phyloP scores from a whole-genome alignment of 2,888 invertebrate species.

The Brachynemurus nebulosus region DNA sequence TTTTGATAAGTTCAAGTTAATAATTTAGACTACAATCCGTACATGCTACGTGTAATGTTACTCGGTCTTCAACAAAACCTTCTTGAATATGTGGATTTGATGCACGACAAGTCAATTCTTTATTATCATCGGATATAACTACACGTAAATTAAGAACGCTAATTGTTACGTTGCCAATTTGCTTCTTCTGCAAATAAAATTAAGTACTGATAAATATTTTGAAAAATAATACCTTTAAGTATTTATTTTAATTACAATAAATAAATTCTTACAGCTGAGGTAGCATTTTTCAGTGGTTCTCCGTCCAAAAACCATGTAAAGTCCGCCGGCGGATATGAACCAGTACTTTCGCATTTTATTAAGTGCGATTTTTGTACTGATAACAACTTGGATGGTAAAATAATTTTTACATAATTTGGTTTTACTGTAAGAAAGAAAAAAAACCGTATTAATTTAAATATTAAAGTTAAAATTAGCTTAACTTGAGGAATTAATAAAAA shows the following conservation, averaged over 20 bases:
- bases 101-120: constrained; percentile 68
- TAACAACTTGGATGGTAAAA: constrained; percentile 54
- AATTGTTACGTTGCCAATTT: constrained; percentile 34
- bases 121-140: constrained; percentile 65
- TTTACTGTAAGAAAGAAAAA: constrained; percentile 44
- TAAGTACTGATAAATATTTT: too few relatives aligned
- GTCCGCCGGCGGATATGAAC: constrained; percentile 71
- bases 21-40: constrained; percentile 35
- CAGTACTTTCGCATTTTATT: constrained; percentile 65
- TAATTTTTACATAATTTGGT: constrained; percentile 60
- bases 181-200: constrained; percentile 1
- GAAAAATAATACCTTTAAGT: too few relatives aligned
- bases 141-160: constrained; percentile 63
- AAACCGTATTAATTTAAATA: constrained; percentile 10
- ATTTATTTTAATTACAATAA: neutral
- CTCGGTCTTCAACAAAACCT: constrained; percentile 62
- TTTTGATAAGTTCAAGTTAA: neutral
- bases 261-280: constrained; percentile 40
- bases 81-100: constrained; percentile 80
- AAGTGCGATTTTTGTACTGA: constrained; percentile 61
- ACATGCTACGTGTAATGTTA: constrained; percentile 71
- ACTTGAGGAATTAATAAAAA: neutral
- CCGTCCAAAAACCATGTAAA: constrained; percentile 68
- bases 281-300: constrained; percentile 46
- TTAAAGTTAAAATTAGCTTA: neutral